Base-by-base conservation (phyloP, 1,140 invertebrate genomes). In the Megalopta genalis region DNA sequence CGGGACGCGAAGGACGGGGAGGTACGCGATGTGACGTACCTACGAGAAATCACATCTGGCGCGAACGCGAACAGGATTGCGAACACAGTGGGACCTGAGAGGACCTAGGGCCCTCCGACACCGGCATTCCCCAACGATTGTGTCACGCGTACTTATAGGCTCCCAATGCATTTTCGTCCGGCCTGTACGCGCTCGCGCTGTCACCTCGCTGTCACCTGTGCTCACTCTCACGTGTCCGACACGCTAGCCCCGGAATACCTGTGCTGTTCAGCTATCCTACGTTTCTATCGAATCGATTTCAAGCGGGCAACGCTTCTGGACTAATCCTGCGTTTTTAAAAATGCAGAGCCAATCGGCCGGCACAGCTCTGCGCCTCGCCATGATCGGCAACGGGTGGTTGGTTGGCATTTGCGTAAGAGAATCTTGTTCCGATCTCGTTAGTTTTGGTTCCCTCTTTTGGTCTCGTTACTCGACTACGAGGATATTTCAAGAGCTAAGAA, bases 71-170 rank as follows among this genome's bases (percentile, higher is more conserved):
- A 1, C 60, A 32, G 3, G 54, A n/a, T 57, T 9, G 54, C n/a
- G 54, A 21, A 57, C 54, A 57, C 54, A 6, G 14, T 1, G 27
- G 42, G 27, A 49, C 49, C 68, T 23, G 67, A 73, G 63, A 81
- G 81, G 79, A 82, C 82, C 85, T 86, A 69, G 78, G 82, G 84
- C 77, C 84, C 84, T 86, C 79, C 80, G 80, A 83, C 74, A 88
- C 68, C 80, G 82, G 71, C 88, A 90, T 90, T 90, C 87, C 76
- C 84, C 65, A 80, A 85, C 80, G 87, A 88, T 90, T 88, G 85
- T 90, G 88, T 90, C 88, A 90, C 72, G 70, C 82, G 52, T 81
- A 75, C 79, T 84, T 88, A 89, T 88, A 89, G 78, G 81, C 70
- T 62, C 62, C 69, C 82, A 76, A 69, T 82, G 82, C 82, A 80